phyloP scores from a whole-genome alignment of 2,113 vertebrate species.

The Stegostoma tigrinum region DNA sequence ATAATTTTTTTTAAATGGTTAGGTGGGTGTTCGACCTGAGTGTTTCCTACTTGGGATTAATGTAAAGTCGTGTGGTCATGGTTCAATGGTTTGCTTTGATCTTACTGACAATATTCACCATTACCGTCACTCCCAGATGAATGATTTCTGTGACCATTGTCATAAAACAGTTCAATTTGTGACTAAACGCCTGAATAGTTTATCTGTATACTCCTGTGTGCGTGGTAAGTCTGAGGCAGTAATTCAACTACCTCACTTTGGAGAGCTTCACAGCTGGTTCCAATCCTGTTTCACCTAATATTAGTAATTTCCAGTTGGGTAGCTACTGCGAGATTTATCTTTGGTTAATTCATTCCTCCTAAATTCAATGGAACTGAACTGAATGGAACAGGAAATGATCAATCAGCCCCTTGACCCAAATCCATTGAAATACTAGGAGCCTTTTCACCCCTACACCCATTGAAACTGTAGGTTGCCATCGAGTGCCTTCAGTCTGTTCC shows the following conservation, averaged over 20 bases:
- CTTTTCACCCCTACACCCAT: too few species aligned
- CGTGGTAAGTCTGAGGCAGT: neutral
- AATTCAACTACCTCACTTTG: neutral
- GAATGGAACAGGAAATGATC: neutral
- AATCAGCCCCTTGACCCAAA: neutral
- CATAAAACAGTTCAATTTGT: neutral
- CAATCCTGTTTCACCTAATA: neutral
- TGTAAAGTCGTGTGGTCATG: neutral
- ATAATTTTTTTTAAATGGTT: neutral
- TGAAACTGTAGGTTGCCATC: too few species aligned
- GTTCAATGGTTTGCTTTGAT: neutral
- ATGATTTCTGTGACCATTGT: neutral
- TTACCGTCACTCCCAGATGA: neutral
- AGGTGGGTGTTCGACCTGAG: neutral
- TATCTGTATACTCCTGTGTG: neutral
- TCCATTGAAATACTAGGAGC: too few species aligned
- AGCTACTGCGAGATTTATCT: neutral
- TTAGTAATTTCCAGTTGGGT: neutral
- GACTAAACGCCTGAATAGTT: neutral
- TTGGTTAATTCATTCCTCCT: neutral
- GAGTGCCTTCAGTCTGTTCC: too few species aligned
- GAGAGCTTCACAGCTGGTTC: neutral
- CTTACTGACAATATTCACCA: neutral
- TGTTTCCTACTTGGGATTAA: neutral
- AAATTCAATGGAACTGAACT: neutral